Percentiles rank a stretch among this genome's conserved stretches.
Evolutionary conservation across 37 sponge, comb jelly and placozoan species (phyloP).

Genomic region (Axinella damicornis): DNA sequence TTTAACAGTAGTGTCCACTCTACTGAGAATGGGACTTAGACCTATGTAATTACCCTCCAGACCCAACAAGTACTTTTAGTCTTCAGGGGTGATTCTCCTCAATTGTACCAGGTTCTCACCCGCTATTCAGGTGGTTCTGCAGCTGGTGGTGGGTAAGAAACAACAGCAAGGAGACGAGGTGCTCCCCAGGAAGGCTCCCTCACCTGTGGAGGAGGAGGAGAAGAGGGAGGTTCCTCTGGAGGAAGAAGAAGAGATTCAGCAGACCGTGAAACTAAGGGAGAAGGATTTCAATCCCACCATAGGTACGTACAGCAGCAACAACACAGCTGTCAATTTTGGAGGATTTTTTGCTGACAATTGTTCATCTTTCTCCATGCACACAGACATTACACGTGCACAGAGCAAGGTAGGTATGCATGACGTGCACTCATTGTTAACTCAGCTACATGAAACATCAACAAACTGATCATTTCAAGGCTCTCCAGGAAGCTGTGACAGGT

Average conservation of each 20-base stretch:
- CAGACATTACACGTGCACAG: constrained; percentile 4
- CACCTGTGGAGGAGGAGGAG: background rate
- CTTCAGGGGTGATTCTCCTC: too few species aligned
- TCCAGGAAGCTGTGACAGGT: too few species aligned
- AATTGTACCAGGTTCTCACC: too few species aligned
- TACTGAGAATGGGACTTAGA: too few species aligned
- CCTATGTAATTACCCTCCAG: too few species aligned
- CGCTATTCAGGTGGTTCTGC: constrained; percentile 21
- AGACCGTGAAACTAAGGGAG: background rate
- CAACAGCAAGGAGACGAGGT: background rate
- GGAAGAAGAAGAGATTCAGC: background rate
- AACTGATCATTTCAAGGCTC: too few species aligned
- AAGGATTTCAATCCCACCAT: background rate
- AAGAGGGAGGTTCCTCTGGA: background rate
- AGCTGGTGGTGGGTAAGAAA: constrained; percentile 13
- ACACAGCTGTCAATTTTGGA: too few species aligned
- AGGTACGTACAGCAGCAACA: too few species aligned
- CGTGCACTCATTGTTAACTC: too few species aligned
- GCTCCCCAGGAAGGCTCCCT: background rate
- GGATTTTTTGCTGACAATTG: background rate
- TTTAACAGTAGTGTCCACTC: too few species aligned
- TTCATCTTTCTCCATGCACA: background rate
- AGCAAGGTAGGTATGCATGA: constrained; percentile 15
- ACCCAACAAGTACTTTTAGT: too few species aligned
- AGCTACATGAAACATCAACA: too few species aligned